Percentiles rank a stretch among this genome's conserved stretches.
These are phyloP conservation scores for Phthorimaea operculella DNA, from an alignment of 1,140 invertebrate species.

Conservation along the genomic window DNA sequence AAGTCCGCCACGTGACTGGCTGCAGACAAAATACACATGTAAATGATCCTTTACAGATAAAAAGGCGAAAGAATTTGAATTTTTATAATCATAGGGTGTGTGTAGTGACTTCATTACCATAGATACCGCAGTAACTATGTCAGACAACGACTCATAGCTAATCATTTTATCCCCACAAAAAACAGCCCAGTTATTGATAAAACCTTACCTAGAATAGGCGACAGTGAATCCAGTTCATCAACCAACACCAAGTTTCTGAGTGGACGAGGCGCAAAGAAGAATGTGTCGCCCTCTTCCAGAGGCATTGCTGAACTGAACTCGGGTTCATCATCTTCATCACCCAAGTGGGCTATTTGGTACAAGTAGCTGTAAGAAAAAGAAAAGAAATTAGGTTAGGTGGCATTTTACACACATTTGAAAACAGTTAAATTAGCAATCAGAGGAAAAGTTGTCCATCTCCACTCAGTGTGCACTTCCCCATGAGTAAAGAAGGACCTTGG, in stretches of 20 bases:
- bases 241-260: slow-evolving; percentile 97
- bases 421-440: not conserved
- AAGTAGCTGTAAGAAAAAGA: slow-evolving; percentile 78
- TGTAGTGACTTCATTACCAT: not conserved
- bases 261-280: slow-evolving; percentile 96
- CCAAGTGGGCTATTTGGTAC: slow-evolving; percentile 99
- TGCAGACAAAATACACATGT: slow-evolving; percentile 14
- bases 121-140: slow-evolving; percentile 1
- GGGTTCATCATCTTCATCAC: slow-evolving; percentile 99
- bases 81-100: not conserved
- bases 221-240: slow-evolving; percentile 97
- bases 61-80: too few species aligned
- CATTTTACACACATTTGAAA: not conserved
- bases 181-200: too few species aligned
- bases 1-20: slow-evolving; percentile 78
- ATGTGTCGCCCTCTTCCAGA: slow-evolving; percentile 98
- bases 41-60: slow-evolving; percentile 13
- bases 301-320: slow-evolving; percentile 99
- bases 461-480: slow-evolving; percentile 65
- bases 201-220: slow-evolving; percentile 89
- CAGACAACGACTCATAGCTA: not conserved
- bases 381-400: slow-evolving; percentile 13
- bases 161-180: not conserved
- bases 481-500: slow-evolving; percentile 62
- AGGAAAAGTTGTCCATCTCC: slow-evolving; percentile 47